Evolutionary conservation across 64 coral and sea anemone genomes (phyloP).

Genomic region (Cladopsammia gracilis): DNA sequence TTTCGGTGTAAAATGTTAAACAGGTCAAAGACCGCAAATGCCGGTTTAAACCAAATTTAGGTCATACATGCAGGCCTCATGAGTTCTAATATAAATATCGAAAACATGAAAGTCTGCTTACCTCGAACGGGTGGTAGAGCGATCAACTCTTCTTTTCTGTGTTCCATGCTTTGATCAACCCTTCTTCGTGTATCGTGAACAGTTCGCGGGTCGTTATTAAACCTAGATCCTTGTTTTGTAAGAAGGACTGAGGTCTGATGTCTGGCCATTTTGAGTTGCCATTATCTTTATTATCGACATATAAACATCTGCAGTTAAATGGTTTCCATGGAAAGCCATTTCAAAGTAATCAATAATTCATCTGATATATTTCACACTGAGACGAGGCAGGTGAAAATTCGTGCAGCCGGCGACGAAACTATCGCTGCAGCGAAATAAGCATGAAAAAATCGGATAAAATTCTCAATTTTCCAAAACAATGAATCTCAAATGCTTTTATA

Average conservation of each 20-base stretch:
- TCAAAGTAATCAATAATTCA: constrained; percentile 37
- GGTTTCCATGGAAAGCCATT: constrained; percentile 48
- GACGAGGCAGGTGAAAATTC: background rate
- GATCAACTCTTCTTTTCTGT: constrained; percentile 35
- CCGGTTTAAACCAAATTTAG: background rate
- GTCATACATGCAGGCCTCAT: background rate
- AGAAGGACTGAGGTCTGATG: background rate
- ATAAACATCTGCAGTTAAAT: background rate
- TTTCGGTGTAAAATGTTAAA: too few species aligned
- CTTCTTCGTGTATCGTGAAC: background rate
- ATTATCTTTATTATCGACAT: background rate
- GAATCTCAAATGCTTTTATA: too few species aligned
- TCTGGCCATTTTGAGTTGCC: background rate
- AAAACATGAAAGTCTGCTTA: background rate
- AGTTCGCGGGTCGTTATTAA: background rate
- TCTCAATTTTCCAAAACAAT: too few species aligned
- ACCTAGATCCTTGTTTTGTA: background rate
- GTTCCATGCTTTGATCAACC: background rate
- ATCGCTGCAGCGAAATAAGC: background rate
- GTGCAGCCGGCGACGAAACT: background rate
- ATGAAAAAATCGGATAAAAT: too few species aligned
- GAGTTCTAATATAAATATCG: background rate
- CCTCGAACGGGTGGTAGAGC: constrained; percentile 34
- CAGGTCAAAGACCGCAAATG: background rate
- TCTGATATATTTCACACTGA: background rate